Evolutionary conservation across 23 tunicate genomes (phyloP).

Genomic region (Aplidium turbinatum): DNA sequence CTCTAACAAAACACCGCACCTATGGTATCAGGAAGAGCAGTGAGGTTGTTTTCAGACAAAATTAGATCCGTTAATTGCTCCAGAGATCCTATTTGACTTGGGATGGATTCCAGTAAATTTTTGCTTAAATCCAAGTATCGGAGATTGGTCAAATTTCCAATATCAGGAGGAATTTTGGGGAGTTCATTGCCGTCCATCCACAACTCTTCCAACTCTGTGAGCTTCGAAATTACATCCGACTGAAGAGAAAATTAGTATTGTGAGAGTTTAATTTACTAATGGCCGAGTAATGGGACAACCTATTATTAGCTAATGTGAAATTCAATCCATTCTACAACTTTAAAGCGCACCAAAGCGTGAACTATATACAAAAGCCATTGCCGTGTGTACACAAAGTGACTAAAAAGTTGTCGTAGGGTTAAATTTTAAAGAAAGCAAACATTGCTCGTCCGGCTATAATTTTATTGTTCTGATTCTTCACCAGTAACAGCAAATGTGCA

Average conservation of each 20-base stretch:
- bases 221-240: slow-evolving; percentile 83
- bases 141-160: slow-evolving; percentile 65
- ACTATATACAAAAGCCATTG: too few species aligned
- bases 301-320: too few species aligned
- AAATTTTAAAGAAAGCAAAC: too few species aligned
- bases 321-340: too few species aligned
- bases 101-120: slow-evolving; percentile 67
- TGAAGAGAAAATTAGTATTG: slow-evolving; percentile 35
- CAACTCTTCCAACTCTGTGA: slow-evolving; percentile 59
- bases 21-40: slow-evolving; percentile 73
- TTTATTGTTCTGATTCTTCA: too few species aligned
- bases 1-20: slow-evolving; percentile 36
- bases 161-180: slow-evolving; percentile 47
- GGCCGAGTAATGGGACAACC: too few species aligned
- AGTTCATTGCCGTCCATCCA: slow-evolving; percentile 95
- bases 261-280: too few species aligned
- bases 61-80: slow-evolving; percentile 54
- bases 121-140: slow-evolving; percentile 73
- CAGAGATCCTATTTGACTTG: slow-evolving; percentile 65
- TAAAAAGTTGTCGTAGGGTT: too few species aligned
- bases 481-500: too few species aligned
- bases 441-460: too few species aligned
- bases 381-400: too few species aligned
- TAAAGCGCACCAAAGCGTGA: too few species aligned
- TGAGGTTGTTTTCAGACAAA: slow-evolving; percentile 65